Evolutionary conservation across 2,113 vertebrate species (phyloP), one percentile per base, ranked within the genome.

Genomic region (Empidonax traillii): DNA sequence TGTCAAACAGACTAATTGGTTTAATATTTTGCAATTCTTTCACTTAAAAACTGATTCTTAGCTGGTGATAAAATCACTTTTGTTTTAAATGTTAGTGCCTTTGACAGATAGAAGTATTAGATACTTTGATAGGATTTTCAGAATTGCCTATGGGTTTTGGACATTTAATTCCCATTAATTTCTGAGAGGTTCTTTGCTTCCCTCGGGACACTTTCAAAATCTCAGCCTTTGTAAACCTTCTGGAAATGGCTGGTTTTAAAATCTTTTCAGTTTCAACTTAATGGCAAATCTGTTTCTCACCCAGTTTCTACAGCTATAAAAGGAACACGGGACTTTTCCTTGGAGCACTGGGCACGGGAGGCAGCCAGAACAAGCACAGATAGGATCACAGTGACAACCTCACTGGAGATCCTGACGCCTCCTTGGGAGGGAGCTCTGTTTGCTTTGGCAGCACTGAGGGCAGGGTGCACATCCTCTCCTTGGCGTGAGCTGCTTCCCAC

Each of bases 21-120:
- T 97, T 94, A 96, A 94, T 93, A 86, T 96, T 96, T 97, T 88
- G 84, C 69, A 67, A 59, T 96, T 93, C 90, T 94, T 93, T 86
- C 72, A 71, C 76, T 84, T 90, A 59, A 93, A 94, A 94, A 90
- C 90, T 24, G 61, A 74, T 80, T 90, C 86, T 92, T 92, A 76
- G 76, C 69, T 53, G 67, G 21, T 78, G 83, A 95, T 94, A 94
- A 88, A 95, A 92, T 96, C 73, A 65, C 73, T 88, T 92, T 82
- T 96, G 90, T 96, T 95, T 96, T 93, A 96, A 95, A 82, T 72
- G 69, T 83, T 94, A 90, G 82, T 95, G 90, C 68, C 88, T 92
- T 77, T 92, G 92, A 87, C 90, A 90, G 92, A 93, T 49, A 90
- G 79, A 94, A 95, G 79, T 86, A 88, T 95, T 94, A 94, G 92